Conservation (phyloP, 2,113 vertebrate species). For the Cebus imitator region DNA sequence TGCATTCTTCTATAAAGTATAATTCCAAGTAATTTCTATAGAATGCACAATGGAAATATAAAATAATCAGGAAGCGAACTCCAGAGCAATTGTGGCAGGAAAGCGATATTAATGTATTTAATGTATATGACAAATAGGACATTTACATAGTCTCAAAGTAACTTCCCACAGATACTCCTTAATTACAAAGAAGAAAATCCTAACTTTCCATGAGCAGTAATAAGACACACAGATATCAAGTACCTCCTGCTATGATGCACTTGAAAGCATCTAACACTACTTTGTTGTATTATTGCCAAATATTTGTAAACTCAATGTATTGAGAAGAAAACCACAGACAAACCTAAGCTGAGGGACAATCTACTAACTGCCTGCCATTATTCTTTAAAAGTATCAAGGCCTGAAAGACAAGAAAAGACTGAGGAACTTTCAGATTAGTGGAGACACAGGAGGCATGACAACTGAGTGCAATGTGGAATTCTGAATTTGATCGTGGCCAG, state of each 20-base stretch:
- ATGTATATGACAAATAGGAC: not conserved
- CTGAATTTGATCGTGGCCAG: not conserved
- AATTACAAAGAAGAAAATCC: not conserved
- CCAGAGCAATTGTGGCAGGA: not conserved
- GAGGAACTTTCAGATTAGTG: not conserved
- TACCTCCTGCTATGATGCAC: not conserved
- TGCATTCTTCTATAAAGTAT: not conserved
- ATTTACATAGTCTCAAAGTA: not conserved
- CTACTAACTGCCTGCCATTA: not conserved
- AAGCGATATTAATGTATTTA: not conserved
- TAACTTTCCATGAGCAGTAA: not conserved
- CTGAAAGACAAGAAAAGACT: not conserved
- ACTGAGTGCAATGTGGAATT: not conserved
- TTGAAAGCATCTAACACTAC: not conserved
- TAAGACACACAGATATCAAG: not conserved
- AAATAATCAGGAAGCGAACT: not conserved
- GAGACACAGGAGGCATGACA: not conserved
- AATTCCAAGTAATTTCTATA: not conserved
- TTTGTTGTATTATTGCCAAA: not conserved
- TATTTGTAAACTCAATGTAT: not conserved
- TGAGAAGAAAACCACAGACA: not conserved
- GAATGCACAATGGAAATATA: not conserved
- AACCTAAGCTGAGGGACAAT: not conserved
- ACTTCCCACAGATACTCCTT: not conserved
- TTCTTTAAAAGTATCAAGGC: not conserved